These are phyloP conservation scores for Watsonalla binaria DNA, from an alignment of 2,888 invertebrate species.

Conservation along the genomic window DNA sequence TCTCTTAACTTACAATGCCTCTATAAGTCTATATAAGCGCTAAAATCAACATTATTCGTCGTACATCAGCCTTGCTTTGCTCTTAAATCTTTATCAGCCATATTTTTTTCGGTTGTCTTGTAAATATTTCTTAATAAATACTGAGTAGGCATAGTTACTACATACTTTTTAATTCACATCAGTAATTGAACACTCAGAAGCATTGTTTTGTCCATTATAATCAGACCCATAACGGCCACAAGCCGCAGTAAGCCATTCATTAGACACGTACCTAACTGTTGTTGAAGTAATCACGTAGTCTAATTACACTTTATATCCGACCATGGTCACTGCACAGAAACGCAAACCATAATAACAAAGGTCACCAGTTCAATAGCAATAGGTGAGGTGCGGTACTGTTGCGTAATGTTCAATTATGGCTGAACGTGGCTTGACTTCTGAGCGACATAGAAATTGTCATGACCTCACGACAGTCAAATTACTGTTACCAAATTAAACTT, in stretches of 20 bases:
- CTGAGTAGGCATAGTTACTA: too few relatives aligned
- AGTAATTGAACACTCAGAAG: not conserved
- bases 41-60: too few relatives aligned
- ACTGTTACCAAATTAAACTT: not conserved
- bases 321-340: not conserved
- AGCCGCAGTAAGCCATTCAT: not conserved
- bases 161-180: too few relatives aligned
- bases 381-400: constrained; percentile 46
- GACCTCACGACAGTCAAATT: not conserved
- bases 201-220: not conserved
- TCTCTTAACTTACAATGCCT: too few relatives aligned
- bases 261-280: not conserved
- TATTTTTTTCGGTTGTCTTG: too few relatives aligned
- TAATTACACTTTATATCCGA: not conserved
- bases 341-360: constrained; percentile 19
- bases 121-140: too few relatives aligned
- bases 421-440: not conserved
- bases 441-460: not conserved
- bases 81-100: too few relatives aligned
- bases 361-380: constrained; percentile 55
- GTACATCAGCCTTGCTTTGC: too few relatives aligned
- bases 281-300: not conserved
- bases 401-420: constrained; percentile 45
- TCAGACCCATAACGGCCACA: not conserved
- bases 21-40: too few relatives aligned